Base-by-base conservation (phyloP, 2,113 vertebrate genomes). In the Corythornis madagascariensis region DNA sequence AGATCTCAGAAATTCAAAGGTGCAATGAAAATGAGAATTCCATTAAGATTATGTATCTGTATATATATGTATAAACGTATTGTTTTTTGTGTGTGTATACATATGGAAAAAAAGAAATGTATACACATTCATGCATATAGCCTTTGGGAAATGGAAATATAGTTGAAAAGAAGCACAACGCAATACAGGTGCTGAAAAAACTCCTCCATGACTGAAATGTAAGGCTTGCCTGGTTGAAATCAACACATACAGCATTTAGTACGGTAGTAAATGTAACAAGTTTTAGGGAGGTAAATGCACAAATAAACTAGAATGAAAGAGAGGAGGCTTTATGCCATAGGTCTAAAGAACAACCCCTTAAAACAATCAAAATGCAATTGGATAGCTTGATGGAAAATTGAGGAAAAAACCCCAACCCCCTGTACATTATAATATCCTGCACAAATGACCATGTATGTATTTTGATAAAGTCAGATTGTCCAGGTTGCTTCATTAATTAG, bases 101-200 rank as follows among this genome's bases (percentile, higher is more conserved):
- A 67, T 64, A 80, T 7, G 70, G 55, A 72, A 87, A 89, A 50
- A 48, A 47, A 74, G 48, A 77, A 24, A 57, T 52, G 57, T 57
- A 63, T 85, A 88, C 66, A 80, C 72, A 86, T 95, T 86, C 83
- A 80, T 79, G 70, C 45, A 53, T 74, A 93, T 29, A 95, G 92
- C 95, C 90, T 96, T 95, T 85, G 86, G 92, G 96, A 97, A 97
- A 96, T 93, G 89, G 94, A 97, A 97, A 95, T 94, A 92, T 86
- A 76, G 43, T 93, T 90, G 92, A 88, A 96, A 97, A 96, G 86
- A 90, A 81, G 73, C 57, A 85, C 48, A 63, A 28, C 40, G 33
- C 87, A 96, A 93, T 96, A 91, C 89, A 97, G 91, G 93, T 93
- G 84, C 86, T 93, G 92, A 92, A 94, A 91, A 97, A 96, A 96